phyloP scores from a whole-genome alignment of 2,113 vertebrate species.

The Carassius gibelio region DNA sequence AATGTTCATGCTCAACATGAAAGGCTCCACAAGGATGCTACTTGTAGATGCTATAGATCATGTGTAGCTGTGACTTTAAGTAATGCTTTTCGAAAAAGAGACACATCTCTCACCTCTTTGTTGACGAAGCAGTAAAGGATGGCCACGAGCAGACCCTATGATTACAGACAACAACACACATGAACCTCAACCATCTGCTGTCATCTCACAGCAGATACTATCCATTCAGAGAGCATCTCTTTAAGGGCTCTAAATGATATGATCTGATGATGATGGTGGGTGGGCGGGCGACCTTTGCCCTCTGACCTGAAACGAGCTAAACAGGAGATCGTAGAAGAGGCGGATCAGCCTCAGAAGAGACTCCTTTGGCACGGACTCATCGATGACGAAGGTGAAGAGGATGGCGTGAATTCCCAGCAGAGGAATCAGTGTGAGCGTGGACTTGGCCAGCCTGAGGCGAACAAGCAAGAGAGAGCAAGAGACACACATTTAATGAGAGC shows the following conservation, averaged over 20 bases:
- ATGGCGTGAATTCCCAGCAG: constrained; percentile 94
- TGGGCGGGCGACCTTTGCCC: background rate
- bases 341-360: constrained; percentile 88
- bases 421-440: constrained; percentile 92
- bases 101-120: constrained; percentile 84
- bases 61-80: background rate
- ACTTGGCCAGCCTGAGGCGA: constrained; percentile 83
- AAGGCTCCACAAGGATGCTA: background rate
- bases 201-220: background rate
- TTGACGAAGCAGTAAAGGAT: constrained; percentile 97
- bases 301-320: constrained; percentile 93
- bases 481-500: background rate
- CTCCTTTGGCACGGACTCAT: constrained; percentile 87
- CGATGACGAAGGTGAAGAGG: constrained; percentile 90
- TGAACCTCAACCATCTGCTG: background rate
- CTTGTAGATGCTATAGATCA: background rate
- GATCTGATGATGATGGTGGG: background rate
- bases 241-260: background rate
- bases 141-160: constrained; percentile 92
- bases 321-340: constrained; percentile 92
- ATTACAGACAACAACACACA: constrained; percentile 1
- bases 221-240: background rate
- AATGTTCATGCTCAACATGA: no score
- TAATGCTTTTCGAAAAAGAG: background rate
- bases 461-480: background rate